Percentiles rank a stretch among this genome's conserved stretches.
Conservation (phyloP, 2,797 vertebrate species). For the Erpetoichthys calabaricus region DNA sequence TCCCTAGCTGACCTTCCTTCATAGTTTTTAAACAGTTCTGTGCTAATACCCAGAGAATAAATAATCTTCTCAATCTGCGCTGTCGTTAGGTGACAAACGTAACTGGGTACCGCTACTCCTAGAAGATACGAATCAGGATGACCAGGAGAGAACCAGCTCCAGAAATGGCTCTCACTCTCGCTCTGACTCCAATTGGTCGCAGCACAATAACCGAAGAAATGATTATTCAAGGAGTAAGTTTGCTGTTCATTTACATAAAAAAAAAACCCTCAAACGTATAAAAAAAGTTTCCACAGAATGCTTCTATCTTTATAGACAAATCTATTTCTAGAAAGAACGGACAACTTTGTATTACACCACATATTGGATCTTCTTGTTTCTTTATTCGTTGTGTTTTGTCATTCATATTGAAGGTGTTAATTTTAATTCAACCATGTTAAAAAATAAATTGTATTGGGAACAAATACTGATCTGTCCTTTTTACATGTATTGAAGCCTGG, state of each 20-base stretch:
- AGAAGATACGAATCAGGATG: slow-evolving; percentile 58
- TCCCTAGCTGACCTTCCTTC: too few species aligned
- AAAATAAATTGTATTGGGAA: too few species aligned
- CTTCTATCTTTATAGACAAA: too few species aligned
- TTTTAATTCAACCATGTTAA: too few species aligned
- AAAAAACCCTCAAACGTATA: background rate
- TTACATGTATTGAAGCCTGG: too few species aligned
- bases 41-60: slow-evolving; percentile 6
- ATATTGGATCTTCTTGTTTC: too few species aligned
- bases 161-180: slow-evolving; percentile 37
- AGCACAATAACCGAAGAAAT: slow-evolving; percentile 51
- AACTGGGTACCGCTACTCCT: slow-evolving; percentile 76
- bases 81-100: slow-evolving; percentile 67
- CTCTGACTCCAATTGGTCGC: slow-evolving; percentile 42
- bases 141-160: slow-evolving; percentile 43
- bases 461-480: too few species aligned
- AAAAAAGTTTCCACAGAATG: too few species aligned
- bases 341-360: too few species aligned
- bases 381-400: too few species aligned
- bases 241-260: slow-evolving; percentile 8
- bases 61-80: slow-evolving; percentile 36
- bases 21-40: background rate
- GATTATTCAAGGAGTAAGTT: slow-evolving; percentile 67
- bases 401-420: too few species aligned
- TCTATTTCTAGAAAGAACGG: too few species aligned